Conservation (phyloP, 2,797 vertebrate species). For the Adrianichthys oophorus region DNA sequence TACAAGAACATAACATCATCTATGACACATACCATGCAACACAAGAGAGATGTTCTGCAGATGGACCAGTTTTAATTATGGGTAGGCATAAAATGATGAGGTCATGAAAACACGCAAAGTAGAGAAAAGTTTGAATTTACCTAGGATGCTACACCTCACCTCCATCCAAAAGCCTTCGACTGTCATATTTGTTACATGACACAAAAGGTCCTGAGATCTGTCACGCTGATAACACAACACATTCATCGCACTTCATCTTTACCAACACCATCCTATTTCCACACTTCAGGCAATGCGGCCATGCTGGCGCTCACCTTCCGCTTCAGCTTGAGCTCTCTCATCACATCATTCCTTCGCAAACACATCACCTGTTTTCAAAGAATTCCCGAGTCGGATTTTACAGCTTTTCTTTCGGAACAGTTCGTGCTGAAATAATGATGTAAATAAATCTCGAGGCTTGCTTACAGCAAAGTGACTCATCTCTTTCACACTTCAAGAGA, state of each 20-base stretch:
- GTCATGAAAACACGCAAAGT: constrained; percentile 1
- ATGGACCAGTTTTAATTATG: not conserved
- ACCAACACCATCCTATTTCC: not conserved
- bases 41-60: not conserved
- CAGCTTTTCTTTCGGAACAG: not conserved
- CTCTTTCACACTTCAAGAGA: too few species aligned
- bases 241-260: constrained; percentile 43
- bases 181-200: constrained; percentile 20
- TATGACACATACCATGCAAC: too few species aligned
- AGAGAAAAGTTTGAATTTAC: not conserved
- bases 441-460: not conserved
- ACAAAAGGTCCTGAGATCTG: constrained; percentile 38
- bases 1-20: too few species aligned
- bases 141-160: not conserved
- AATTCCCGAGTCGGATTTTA: too few species aligned
- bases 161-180: not conserved
- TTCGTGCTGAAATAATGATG: not conserved
- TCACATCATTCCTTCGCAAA: constrained; percentile 2
- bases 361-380: too few species aligned
- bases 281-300: constrained; percentile 32
- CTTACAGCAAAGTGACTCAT: too few species aligned
- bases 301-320: constrained; percentile 32
- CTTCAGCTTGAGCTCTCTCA: constrained; percentile 19
- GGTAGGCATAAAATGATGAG: not conserved
- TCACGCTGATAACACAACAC: constrained; percentile 40